These are phyloP conservation scores for Muschampia plurimacula DNA, from an alignment of 2,888 invertebrate species.

Conservation along the genomic window DNA sequence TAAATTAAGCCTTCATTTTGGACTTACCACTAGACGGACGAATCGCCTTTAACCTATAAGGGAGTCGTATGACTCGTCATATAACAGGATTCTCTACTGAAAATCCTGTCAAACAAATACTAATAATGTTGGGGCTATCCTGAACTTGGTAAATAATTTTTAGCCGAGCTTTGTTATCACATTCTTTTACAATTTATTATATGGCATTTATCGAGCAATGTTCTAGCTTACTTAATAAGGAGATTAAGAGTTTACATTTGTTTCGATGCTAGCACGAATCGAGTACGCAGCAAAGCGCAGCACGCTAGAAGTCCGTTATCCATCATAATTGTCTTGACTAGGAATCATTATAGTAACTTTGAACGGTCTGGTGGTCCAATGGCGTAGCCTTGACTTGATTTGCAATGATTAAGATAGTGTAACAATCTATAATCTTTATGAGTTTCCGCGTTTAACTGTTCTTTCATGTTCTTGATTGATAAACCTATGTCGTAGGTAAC, in stretches of 20 bases:
- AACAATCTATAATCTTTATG: not conserved
- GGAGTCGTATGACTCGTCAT: too few relatives aligned
- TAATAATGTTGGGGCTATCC: too few relatives aligned
- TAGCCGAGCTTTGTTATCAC: too few relatives aligned
- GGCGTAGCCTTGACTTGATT: conserved; percentile 22
- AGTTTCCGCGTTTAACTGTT: too few relatives aligned
- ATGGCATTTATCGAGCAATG: not conserved
- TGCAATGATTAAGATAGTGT: not conserved
- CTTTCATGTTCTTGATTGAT: too few relatives aligned
- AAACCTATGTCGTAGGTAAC: too few relatives aligned
- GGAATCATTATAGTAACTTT: conserved; percentile 5
- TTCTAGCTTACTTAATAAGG: not conserved
- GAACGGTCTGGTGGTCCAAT: conserved; percentile 38
- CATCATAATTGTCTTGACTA: conserved; percentile 23
- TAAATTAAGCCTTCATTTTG: too few relatives aligned
- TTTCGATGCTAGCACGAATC: not conserved
- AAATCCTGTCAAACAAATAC: too few relatives aligned
- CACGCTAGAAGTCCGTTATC: conserved; percentile 21
- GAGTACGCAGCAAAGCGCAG: not conserved
- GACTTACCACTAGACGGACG: too few relatives aligned
- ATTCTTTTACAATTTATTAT: not conserved
- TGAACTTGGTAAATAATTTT: too few relatives aligned
- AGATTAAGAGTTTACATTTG: not conserved
- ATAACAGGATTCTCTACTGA: too few relatives aligned
- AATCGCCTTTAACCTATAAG: too few relatives aligned